Evolutionary conservation across 2,113 vertebrate species (phyloP), one percentile per base, ranked within the genome.

Genomic region (Pteruthius melanotis): DNA sequence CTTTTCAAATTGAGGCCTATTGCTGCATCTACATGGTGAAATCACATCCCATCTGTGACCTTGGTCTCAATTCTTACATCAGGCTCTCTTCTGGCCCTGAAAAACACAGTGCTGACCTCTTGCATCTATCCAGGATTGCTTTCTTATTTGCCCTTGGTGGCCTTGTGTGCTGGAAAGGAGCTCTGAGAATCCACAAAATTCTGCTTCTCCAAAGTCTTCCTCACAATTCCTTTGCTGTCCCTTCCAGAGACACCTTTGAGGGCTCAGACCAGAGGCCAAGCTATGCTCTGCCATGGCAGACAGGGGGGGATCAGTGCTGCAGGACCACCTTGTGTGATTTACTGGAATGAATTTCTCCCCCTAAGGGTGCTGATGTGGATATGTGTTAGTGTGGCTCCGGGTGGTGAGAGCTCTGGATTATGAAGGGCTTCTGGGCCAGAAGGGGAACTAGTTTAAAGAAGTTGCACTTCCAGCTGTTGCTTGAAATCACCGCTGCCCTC

Each of bases 221-320:
- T 68, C 40, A 52, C 10, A 72, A 10, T 10, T 54, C 27, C 66
- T 57, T 42, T 87, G 59, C n/a, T 61, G 16, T 74, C 31, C 40
- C 31, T 31, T 37, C 37, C 52, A 83, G n/a, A 30, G 20, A 15
- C 20, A n/a, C 10, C 15, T 53, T 24, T 50, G 54, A 31, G 47
- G 7, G n/a, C 21, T 83, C 87, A 61, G 82, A 60, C 6, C 13
- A 3, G 8, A 61, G 30, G 33, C 69, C 64, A 57, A 12, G 56
- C 69, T 61, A 0, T 28, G 74, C 5, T 35, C 4, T 28, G 31
- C 35, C 0, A 0, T 75, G 56, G 19, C 65, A 82, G 49, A 19
- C 27, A 53, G n/a, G 0, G 0, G 7, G 53, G 31, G 40, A 11
- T 31, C 22, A 20, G 27, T 40, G 37, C 13, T 54, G 5, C 53